These are phyloP conservation scores for Trachelus troglodyta DNA, from an alignment of 2,888 invertebrate species.

Conservation along the genomic window DNA sequence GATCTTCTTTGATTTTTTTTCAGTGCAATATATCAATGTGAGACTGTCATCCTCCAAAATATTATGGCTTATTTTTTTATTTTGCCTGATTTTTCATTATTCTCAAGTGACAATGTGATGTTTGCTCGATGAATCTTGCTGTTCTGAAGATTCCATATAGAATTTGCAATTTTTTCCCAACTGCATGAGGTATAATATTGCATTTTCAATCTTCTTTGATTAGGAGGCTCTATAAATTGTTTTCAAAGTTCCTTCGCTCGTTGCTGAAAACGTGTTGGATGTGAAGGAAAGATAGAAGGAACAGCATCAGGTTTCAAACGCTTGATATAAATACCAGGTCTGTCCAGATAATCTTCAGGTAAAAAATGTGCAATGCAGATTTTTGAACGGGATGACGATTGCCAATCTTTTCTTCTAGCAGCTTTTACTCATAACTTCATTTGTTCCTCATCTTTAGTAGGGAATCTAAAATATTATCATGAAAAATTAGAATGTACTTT, in stretches of 20 bases:
- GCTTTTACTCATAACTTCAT: slow-evolving; percentile 3
- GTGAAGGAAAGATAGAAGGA: background rate
- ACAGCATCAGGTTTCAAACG: slow-evolving; percentile 1
- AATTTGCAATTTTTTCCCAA: background rate
- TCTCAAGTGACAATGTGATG: background rate
- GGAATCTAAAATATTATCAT: background rate
- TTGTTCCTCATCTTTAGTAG: background rate
- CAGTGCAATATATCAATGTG: background rate
- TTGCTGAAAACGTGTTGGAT: background rate
- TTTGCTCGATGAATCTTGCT: background rate
- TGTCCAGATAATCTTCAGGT: slow-evolving; percentile 6
- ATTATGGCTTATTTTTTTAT: background rate
- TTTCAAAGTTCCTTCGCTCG: background rate
- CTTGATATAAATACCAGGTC: slow-evolving; percentile 7
- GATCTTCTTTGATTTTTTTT: background rate
- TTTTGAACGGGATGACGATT: background rate
- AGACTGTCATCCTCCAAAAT: background rate
- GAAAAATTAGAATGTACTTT: no score
- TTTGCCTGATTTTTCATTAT: background rate
- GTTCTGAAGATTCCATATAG: background rate
- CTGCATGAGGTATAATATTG: background rate
- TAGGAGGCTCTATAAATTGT: background rate
- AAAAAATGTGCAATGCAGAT: slow-evolving; percentile 9
- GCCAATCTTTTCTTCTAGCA: slow-evolving; percentile 4
- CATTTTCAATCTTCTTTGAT: background rate